Base-by-base conservation (phyloP, 1,140 invertebrate genomes). In the Ruditapes philippinarum region DNA sequence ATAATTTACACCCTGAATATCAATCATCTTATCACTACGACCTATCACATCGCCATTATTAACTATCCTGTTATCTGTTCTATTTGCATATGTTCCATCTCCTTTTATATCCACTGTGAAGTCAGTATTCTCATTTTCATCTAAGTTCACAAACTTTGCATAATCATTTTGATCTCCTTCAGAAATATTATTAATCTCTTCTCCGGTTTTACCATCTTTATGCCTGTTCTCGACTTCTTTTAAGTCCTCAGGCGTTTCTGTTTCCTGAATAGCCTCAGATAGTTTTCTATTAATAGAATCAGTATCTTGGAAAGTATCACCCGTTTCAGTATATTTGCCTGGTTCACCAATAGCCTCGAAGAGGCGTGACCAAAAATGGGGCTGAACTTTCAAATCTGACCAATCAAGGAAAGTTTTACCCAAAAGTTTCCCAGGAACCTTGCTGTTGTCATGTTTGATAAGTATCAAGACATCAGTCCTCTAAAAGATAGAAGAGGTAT, bases 351-450 rank as follows among this genome's bases (percentile, higher is more conserved):
- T 74, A n/a, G 91, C 82, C 5, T 89, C 91, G 45, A 74, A 79
- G 3, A 93, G 83, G 68, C 92, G 89, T 33, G 88, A 25, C 92
- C 92, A 93, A 68, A 93, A 93, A 51, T 93, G 91, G 17, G 90
- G 91, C 49, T 88, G 81, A 7, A 93, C 87, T 49, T 73, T 49
- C n/a, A 49, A 25, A 54, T 93, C 91, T 11, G 89, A 89, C 84
- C 89, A 93, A 70, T 93, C 92, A 28, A 93, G 51, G 51, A 92
- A 93, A 57, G 92, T 93, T 54, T 91, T 92, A 4, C 92, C 92
- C 90, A 93, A 89, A 25, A 93, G 60, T 38, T 93, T 93, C 0
- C 38, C 81, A 45, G 92, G 92, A 3, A 93, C 90, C 78, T 91
- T 92, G 80, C 91, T 89, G 12, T 88, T 85, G 40, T 91, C 91